Conservation (phyloP, 2,113 vertebrate genomes). For the Seriola aureovittata region DNA sequence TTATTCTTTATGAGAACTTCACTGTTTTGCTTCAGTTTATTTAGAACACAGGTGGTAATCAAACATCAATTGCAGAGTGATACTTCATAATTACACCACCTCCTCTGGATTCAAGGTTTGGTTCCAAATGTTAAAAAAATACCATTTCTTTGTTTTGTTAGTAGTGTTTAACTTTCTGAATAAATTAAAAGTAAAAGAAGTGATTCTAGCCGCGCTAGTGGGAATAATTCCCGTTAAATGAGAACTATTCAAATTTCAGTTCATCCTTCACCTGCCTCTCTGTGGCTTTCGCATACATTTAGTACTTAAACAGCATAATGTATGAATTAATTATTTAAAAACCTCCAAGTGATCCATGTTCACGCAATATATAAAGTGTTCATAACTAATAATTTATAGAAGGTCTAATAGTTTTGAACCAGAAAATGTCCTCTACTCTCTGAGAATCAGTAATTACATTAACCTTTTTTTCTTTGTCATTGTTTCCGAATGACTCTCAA, state of each 20-base stretch:
- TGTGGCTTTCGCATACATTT: slow-evolving; percentile 12
- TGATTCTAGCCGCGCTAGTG: not conserved
- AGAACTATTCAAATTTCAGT: not conserved
- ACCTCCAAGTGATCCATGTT: slow-evolving; percentile 38
- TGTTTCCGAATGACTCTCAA: slow-evolving; percentile 33
- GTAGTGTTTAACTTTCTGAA: slow-evolving; percentile 22
- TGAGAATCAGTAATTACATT: slow-evolving; percentile 50
- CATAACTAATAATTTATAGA: slow-evolving; percentile 29
- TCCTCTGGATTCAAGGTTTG: not conserved
- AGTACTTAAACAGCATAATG: not conserved
- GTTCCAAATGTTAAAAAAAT: not conserved
- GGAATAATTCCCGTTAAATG: slow-evolving; percentile 12
- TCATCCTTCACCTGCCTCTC: slow-evolving; percentile 2
- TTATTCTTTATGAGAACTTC: slow-evolving; percentile 1
- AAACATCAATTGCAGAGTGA: slow-evolving; percentile 26
- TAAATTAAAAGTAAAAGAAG: slow-evolving; percentile 9
- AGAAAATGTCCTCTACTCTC: not conserved
- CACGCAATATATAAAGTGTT: slow-evolving; percentile 21
- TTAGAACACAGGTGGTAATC: slow-evolving; percentile 33
- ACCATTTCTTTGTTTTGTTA: slow-evolving; percentile 25
- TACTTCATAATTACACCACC: slow-evolving; percentile 16
- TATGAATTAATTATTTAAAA: slow-evolving; percentile 49
- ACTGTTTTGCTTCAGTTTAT: slow-evolving; percentile 14
- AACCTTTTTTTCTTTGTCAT: slow-evolving; percentile 26
- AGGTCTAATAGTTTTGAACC: slow-evolving; percentile 15